A percentile compares a stretch with the other conserved stretches of the same genome.
These are phyloP conservation scores for Halesus radiatus DNA, from an alignment of 1,140 invertebrate species.

Conservation along the genomic window DNA sequence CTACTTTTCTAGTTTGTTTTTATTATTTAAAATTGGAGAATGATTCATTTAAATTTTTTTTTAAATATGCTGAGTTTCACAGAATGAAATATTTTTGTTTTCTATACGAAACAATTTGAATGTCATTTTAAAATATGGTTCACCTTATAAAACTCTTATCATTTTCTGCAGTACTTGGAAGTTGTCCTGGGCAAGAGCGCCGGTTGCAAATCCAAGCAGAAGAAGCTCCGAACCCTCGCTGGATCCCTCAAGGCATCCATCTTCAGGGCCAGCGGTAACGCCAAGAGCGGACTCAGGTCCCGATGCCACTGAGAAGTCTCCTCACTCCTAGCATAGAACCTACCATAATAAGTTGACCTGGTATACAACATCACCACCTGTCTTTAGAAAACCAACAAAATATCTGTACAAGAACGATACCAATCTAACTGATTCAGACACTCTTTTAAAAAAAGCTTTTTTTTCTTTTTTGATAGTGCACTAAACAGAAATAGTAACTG, in stretches of 20 bases:
- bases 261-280: constrained; percentile 41
- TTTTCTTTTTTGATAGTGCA: background rate
- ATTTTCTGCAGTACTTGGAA: constrained; percentile 43
- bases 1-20: too few species aligned
- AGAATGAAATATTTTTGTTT: too few species aligned
- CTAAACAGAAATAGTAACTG: background rate
- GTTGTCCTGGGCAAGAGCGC: background rate
- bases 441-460: background rate
- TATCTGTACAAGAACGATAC: background rate
- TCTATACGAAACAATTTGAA: too few species aligned
- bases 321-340: background rate
- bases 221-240: constrained; percentile 42
- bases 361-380: background rate
- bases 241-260: constrained; percentile 49
- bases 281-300: constrained; percentile 3
- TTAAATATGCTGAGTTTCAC: too few species aligned
- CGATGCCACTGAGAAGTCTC: constrained; percentile 20
- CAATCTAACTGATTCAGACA: background rate
- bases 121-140: too few species aligned
- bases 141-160: background rate
- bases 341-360: background rate
- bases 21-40: too few species aligned
- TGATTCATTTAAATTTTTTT: too few species aligned
- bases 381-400: background rate
- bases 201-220: constrained; percentile 36